phyloP scores from a whole-genome alignment of 2,113 vertebrate genomes.

The Stegostoma tigrinum region DNA sequence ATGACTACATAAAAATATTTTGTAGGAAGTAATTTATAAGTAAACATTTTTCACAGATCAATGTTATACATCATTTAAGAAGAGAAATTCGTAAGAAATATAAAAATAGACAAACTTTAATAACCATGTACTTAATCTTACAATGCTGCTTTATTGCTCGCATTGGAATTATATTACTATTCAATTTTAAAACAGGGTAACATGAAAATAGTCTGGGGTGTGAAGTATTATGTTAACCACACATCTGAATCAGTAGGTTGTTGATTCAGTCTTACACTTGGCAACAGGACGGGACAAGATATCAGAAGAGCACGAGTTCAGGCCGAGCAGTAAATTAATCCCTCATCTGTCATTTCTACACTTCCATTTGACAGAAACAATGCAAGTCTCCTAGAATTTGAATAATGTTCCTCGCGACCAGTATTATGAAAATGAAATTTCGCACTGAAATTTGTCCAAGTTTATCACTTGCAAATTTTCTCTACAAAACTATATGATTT shows the following conservation, averaged over 20 bases:
- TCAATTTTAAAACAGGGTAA: neutral
- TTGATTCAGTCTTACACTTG: neutral
- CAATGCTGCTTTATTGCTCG: neutral
- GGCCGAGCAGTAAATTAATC: neutral
- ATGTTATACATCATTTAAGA: too few species aligned
- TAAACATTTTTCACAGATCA: neutral
- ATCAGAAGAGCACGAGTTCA: neutral
- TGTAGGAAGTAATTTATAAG: neutral
- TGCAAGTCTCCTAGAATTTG: neutral
- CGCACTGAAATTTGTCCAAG: neutral
- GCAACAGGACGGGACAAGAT: neutral
- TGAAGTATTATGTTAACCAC: neutral
- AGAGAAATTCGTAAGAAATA: too few species aligned
- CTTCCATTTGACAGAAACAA: neutral
- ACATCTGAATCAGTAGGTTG: neutral
- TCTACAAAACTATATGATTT: neutral
- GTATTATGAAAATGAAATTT: neutral
- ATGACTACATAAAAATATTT: neutral
- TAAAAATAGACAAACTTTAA: neutral
- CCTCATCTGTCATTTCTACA: neutral
- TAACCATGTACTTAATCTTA: neutral
- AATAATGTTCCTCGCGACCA: neutral
- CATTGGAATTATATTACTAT: neutral
- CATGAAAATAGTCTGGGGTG: neutral
- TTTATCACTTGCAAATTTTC: neutral